Evolutionary conservation across 2,113 vertebrate species (phyloP), one percentile per base, ranked within the genome.

Genomic region (Catharus minimus): DNA sequence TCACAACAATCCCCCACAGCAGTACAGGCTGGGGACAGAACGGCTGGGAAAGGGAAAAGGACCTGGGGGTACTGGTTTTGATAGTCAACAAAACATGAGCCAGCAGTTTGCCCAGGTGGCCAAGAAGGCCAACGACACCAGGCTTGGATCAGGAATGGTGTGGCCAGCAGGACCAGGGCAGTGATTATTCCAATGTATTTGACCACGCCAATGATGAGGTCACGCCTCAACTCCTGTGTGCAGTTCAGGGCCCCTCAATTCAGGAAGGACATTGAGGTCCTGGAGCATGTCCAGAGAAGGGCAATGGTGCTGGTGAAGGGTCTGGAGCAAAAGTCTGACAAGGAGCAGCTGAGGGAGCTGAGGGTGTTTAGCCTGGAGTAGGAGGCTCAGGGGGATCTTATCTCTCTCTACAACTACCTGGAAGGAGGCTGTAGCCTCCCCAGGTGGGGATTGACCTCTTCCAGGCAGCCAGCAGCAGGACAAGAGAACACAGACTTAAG

Each of bases 291-390:
- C 27, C 43, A 38, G 21, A 64, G 32, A 50, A 56, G 36, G 30
- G 21, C 32, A 64, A 0, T 3, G 3, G 32, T 7, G 14, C 36
- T 79, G 21, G 8, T 15, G 50, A 43, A 43, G 22, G 18, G 4
- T 64, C 36, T 65, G 66, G 44, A 65, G 36, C 49, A 49, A 11
- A 56, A 15, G 26, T 36, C 11, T 23, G 5, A 15, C 32, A 30
- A 71, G 33, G 20, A 49, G 36, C 18, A 33, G 9, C 30, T 50
- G 26, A 8, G 5, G 8, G 1, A 33, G 9, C 30, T 50, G 26
- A 8, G 5, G 8, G 1, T 32, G 3, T 56, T 79, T 36, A 56
- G 4, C 14, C 43, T 57, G 57, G 50, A 43, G 5, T 13, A 26
- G 47, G 6, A 69, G 12, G 8, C 43, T 64, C 22, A 23, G 36